Percentiles rank a stretch among this genome's conserved stretches.
These are phyloP conservation scores for Sebastes nivosus DNA, from an alignment of 2,797 vertebrate genomes.

Conservation along the genomic window DNA sequence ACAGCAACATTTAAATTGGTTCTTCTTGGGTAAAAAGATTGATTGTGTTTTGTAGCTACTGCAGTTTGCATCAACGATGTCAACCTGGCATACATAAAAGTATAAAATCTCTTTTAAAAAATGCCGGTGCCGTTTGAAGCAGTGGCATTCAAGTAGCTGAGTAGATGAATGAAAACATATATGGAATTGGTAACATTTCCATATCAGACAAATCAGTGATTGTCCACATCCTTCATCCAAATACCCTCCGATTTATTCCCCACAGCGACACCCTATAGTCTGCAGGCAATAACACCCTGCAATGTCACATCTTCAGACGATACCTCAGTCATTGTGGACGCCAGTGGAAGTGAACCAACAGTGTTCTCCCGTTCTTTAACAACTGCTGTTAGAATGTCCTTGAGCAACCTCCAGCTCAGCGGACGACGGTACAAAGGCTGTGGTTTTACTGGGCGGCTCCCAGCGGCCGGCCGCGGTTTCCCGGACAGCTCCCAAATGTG, in stretches of 20 bases:
- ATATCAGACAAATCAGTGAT: slow-evolving; percentile 15
- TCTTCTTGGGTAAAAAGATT: slow-evolving; percentile 8
- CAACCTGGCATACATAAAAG: slow-evolving; percentile 13
- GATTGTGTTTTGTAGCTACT: slow-evolving; percentile 19
- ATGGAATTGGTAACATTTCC: slow-evolving; percentile 1
- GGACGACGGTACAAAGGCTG: background rate
- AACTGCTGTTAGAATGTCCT: slow-evolving; percentile 43
- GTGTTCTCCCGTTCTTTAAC: slow-evolving; percentile 21
- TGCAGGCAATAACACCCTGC: slow-evolving; percentile 32
- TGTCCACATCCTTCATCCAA: slow-evolving; percentile 36
- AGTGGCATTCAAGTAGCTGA: slow-evolving; percentile 35
- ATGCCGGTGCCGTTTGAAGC: slow-evolving; percentile 11
- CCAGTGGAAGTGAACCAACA: slow-evolving; percentile 17
- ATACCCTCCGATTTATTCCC: slow-evolving; percentile 38
- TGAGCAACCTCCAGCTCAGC: slow-evolving; percentile 40
- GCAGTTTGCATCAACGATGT: slow-evolving; percentile 4
- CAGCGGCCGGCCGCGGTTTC: background rate
- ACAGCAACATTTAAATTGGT: background rate
- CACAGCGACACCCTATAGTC: slow-evolving; percentile 32
- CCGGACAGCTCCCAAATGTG: slow-evolving; percentile 3
- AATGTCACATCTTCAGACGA: slow-evolving; percentile 39
- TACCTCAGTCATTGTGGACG: slow-evolving; percentile 44
- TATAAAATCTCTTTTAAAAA: slow-evolving; percentile 24
- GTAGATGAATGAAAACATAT: slow-evolving; percentile 26
- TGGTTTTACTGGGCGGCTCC: slow-evolving; percentile 22